A percentile compares a stretch with the other conserved stretches of the same genome.
These are phyloP conservation scores for Malacoraja senta DNA, from an alignment of 2,797 vertebrate species.

Conservation along the genomic window DNA sequence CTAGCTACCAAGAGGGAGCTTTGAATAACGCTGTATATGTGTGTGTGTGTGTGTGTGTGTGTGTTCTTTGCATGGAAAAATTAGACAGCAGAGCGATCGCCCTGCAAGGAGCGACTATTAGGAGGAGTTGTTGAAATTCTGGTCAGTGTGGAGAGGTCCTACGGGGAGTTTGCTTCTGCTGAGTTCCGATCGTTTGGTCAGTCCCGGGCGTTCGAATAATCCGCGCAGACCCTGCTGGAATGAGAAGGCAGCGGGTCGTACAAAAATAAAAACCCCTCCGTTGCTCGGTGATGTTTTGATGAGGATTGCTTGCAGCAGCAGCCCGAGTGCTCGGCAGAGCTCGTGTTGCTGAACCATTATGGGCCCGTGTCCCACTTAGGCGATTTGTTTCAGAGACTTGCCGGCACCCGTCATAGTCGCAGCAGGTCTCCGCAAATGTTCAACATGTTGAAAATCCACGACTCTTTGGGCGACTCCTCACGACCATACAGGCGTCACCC, in stretches of 20 bases:
- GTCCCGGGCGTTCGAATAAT: conserved; percentile 14
- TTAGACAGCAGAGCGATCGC: background rate
- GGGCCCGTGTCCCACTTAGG: no score
- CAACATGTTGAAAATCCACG: no score
- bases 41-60: background rate
- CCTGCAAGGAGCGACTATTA: background rate
- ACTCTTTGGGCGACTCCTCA: no score
- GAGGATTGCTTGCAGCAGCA: background rate
- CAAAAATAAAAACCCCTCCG: background rate
- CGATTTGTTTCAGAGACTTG: background rate
- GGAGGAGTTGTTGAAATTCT: conserved; percentile 8
- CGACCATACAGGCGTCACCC: no score
- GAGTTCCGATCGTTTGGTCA: background rate
- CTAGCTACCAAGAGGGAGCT: conserved; percentile 18
- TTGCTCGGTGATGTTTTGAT: conserved; percentile 9
- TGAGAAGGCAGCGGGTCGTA: background rate
- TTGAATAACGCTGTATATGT: background rate
- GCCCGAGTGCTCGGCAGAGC: background rate
- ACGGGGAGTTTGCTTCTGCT: background rate
- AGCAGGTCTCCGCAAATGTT: no score
- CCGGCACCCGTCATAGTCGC: no score
- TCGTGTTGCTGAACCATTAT: background rate
- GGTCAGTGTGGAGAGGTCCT: background rate
- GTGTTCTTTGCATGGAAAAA: conserved; percentile 21
- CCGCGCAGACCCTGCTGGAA: background rate